Evolutionary conservation across 2,797 vertebrate species (phyloP).

Genomic region (Eutrigla gurnardus): DNA sequence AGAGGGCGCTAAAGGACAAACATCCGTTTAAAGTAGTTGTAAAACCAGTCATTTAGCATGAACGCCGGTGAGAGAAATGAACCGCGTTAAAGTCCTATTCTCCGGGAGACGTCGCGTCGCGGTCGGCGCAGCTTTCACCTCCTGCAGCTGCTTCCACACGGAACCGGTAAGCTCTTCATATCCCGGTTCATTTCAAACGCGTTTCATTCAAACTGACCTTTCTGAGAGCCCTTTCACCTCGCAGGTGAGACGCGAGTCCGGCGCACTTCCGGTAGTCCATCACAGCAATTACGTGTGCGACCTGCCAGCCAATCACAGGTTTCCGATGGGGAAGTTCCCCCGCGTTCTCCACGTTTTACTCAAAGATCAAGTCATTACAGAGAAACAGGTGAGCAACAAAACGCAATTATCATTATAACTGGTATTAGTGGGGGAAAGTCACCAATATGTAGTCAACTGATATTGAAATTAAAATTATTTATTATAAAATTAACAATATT

Average conservation of each 20-base stretch:
- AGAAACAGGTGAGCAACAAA: slow-evolving; percentile 64
- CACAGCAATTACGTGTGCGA: slow-evolving; percentile 70
- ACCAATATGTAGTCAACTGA: not conserved
- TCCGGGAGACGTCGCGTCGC: not conserved
- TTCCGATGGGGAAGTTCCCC: slow-evolving; percentile 75
- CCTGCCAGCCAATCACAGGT: slow-evolving; percentile 70
- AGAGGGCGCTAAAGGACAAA: slow-evolving; percentile 51
- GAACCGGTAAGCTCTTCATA: slow-evolving; percentile 52
- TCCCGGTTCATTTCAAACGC: not conserved
- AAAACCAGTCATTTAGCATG: no score
- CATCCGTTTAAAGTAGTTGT: no score
- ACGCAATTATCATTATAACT: not conserved
- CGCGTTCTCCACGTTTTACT: slow-evolving; percentile 63
- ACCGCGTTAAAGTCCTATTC: not conserved
- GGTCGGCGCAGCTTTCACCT: slow-evolving; percentile 6
- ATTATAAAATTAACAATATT: not conserved
- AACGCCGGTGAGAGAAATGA: slow-evolving; percentile 25
- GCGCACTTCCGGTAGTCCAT: slow-evolving; percentile 64
- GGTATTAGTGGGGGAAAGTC: not conserved
- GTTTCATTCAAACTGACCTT: not conserved
- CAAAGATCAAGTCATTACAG: slow-evolving; percentile 68
- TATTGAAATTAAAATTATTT: not conserved
- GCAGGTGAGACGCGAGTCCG: slow-evolving; percentile 53
- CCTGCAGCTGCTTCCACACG: slow-evolving; percentile 61
- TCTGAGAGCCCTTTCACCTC: not conserved